A percentile compares a stretch with the other conserved stretches of the same genome.
phyloP scores from a whole-genome alignment of 2,888 invertebrate species.

The Lithophane leautieri region DNA sequence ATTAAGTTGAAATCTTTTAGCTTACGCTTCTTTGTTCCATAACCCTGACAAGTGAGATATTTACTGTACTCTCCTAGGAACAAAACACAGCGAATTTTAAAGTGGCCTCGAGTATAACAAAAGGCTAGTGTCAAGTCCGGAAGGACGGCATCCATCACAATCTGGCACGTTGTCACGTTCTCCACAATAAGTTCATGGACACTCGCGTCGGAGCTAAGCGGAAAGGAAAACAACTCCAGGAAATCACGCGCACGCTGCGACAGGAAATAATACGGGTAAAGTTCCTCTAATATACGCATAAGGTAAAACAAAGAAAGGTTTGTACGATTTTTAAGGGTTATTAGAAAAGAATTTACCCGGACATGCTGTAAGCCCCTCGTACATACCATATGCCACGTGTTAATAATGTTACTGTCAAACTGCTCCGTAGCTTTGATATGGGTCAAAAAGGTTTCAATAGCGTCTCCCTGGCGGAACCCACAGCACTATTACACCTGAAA shows the following conservation, averaged over 20 bases:
- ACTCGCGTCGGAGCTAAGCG: slow-evolving; percentile 55
- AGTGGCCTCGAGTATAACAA: slow-evolving; percentile 61
- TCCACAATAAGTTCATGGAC: slow-evolving; percentile 60
- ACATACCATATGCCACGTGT: slow-evolving; percentile 78
- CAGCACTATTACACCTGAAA: slow-evolving; percentile 77
- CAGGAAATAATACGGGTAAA: slow-evolving; percentile 52
- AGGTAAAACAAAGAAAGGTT: slow-evolving; percentile 72
- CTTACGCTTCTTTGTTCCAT: slow-evolving; percentile 35
- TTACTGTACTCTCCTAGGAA: slow-evolving; percentile 35
- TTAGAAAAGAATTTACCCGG: slow-evolving; percentile 74
- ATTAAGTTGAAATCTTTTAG: slow-evolving; percentile 25
- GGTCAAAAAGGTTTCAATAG: slow-evolving; percentile 83
- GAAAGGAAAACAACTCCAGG: slow-evolving; percentile 63
- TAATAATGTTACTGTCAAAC: slow-evolving; percentile 86
- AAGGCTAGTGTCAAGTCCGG: slow-evolving; percentile 65
- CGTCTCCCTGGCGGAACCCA: slow-evolving; percentile 70
- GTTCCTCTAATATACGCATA: slow-evolving; percentile 52
- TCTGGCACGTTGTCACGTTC: slow-evolving; percentile 62
- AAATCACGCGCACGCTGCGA: slow-evolving; percentile 62
- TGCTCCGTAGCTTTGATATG: slow-evolving; percentile 80
- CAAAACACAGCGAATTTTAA: slow-evolving; percentile 63
- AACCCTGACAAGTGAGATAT: slow-evolving; percentile 45
- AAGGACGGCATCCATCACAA: slow-evolving; percentile 67
- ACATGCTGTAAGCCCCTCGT: slow-evolving; percentile 70
- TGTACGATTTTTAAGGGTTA: slow-evolving; percentile 77